These are phyloP conservation scores for Promerops cafer DNA, from an alignment of 2,113 vertebrate species.

Conservation along the genomic window DNA sequence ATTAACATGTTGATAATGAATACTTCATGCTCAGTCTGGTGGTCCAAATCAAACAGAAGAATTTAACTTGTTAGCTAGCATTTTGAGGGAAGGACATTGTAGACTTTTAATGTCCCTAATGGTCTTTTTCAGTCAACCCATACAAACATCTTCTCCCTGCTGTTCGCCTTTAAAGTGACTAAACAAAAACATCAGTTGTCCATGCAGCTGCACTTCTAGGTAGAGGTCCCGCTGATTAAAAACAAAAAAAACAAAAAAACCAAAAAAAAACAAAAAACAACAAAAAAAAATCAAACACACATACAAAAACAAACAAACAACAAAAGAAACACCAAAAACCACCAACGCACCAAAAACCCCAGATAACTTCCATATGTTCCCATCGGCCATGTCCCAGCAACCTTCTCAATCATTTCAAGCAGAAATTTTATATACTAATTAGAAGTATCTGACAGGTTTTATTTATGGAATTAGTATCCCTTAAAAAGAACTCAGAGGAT, in stretches of 20 bases:
- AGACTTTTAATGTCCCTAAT: background rate
- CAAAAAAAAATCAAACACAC: no score
- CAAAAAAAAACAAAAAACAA: background rate
- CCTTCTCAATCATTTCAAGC: background rate
- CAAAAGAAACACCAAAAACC: no score
- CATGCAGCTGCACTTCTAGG: background rate
- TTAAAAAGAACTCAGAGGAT: background rate
- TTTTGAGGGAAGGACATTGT: background rate
- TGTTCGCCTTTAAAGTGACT: background rate
- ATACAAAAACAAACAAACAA: background rate
- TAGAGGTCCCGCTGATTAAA: background rate
- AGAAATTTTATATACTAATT: background rate
- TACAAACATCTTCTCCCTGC: background rate
- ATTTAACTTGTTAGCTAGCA: background rate
- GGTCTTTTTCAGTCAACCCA: background rate
- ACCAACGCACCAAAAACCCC: background rate
- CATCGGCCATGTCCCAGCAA: background rate
- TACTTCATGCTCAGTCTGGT: background rate
- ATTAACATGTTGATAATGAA: background rate
- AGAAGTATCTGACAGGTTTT: background rate
- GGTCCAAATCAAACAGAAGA: background rate
- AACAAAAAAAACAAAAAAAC: background rate
- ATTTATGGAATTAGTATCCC: background rate
- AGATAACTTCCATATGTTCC: background rate
- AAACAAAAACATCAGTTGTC: background rate